Base-by-base conservation (phyloP, 2,888 invertebrate species). In the Maniola hyperantus region DNA sequence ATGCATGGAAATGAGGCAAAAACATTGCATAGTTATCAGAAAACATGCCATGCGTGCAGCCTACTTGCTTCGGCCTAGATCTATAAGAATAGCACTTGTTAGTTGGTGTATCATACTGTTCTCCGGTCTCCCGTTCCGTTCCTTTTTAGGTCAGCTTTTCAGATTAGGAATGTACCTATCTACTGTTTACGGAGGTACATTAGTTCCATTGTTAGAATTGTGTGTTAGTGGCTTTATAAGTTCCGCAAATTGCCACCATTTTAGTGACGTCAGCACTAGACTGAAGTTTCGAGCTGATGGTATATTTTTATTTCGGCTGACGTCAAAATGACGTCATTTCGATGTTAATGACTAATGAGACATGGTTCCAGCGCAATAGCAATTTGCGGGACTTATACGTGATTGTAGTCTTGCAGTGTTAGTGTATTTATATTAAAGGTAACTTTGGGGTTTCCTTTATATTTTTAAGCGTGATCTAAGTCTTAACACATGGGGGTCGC, bases 21-120 rank as follows among this genome's bases (percentile, higher is more conserved):
- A 62, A 20, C 59, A 63, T 66, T 20, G 48, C 55, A 50, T 66
- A 62, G 51, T 62, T 68, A 65, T 61, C 60, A 55, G 64, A 69
- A 64, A 69, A 66, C 63, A 59, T 60, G 46, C 63, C 60, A 64
- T 69, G 68, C 68, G 68, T 69, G 68, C 63, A 68, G 55, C 66
- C 66, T 66, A 63, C 65, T 59, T 55, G 60, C 69, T 65, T 64
- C 65, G 74, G 61, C 71, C 73, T 73, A 73, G 71, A 69, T 74
- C 70, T 69, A 51, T 20, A 59, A 64, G 68, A 71, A 71, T 68
- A 68, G 65, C 68, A 57, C 67, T 62, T 67, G 61, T 63, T 46
- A 13, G 44, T 69, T 50, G 53, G 64, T 67, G 69, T 67, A 66
- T 64, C 48, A 18, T 39, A 55, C 53, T 13, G 44, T 58, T 33